Evolutionary conservation across 2,888 invertebrate genomes (phyloP), one percentile per base, ranked within the genome.

Genomic region (Ophioninae sp.): DNA sequence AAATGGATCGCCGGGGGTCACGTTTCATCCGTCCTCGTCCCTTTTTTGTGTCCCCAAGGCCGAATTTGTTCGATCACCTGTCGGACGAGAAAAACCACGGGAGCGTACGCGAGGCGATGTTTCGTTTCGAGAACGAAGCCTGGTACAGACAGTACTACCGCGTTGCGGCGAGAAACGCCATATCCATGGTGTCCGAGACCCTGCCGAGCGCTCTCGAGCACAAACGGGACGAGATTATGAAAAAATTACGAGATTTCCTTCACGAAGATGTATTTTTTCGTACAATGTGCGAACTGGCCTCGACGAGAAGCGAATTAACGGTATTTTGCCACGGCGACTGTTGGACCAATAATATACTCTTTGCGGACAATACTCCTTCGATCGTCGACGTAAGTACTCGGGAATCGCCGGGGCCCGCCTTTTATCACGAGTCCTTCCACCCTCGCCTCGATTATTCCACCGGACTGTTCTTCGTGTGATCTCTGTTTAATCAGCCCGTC

Each of bases 281-380:
- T 7, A 94, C 94, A 41, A 96, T 96, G 96, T 94, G 96, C 80
- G 94, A 95, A 39, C 91, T 95, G 87, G 95, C 95, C 0, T 93
- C 94, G 2, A 94, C 95, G 0, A 94, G 94, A 86, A 95, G 96
- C 61, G 95, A 95, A 0, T 89, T 96, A 64, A 95, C 96, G 0
- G 96, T 96, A 2, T 95, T 96, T 86, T 95, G 96, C 76, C 96
- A 96, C 87, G 96, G 96, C 0, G 96, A 96, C 87, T 96, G 96
- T 89, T 96, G 96, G 96, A 96, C 95, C 0, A 96, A 96, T 88
- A 96, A 96, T 90, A 94, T 96, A 88, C 91, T 96, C 30, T 96
- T 96, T 89, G 94, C 94, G 85, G 95, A 95, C 85, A 64, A 85
- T 93, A 68, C 86, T 56, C 79, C 79, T 23, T 74, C 88, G 13